Evolutionary conservation across 2,113 vertebrate genomes (phyloP).

Genomic region (Vimba vimba): DNA sequence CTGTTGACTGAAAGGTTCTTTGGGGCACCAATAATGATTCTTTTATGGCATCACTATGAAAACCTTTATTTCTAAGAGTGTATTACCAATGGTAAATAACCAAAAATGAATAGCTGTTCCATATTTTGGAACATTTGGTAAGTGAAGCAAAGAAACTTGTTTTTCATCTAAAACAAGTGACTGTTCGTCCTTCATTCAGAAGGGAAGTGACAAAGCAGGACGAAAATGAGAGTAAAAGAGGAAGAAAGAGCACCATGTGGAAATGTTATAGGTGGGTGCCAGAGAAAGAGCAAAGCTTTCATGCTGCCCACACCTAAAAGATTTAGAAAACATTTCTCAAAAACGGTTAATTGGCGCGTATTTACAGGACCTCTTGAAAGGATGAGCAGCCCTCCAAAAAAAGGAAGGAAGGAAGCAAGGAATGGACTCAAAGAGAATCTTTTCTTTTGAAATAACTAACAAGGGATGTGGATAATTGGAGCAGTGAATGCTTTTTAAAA

Average conservation of each 20-base stretch:
- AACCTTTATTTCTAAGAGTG: no score
- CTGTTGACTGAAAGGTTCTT: no score
- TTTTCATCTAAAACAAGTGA: neutral
- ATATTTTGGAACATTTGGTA: neutral
- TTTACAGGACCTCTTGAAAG: constrained; percentile 1
- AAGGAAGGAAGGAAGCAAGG: neutral
- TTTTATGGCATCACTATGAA: no score
- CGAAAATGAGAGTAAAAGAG: neutral
- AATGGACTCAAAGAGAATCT: neutral
- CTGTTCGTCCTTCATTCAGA: neutral
- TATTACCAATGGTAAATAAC: no score
- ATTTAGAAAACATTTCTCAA: constrained; percentile 8
- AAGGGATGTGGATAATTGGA: neutral
- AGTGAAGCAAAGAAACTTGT: neutral
- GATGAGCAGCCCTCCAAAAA: neutral
- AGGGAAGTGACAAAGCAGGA: neutral
- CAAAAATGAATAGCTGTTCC: no score
- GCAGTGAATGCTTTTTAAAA: neutral
- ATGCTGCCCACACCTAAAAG: neutral
- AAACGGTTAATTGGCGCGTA: constrained; percentile 8
- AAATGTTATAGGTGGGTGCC: neutral
- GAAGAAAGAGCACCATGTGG: no score
- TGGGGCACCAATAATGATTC: no score
- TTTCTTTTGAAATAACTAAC: constrained; percentile 13
- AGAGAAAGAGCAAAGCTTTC: constrained; percentile 1